Percentiles rank a stretch among this genome's conserved stretches.
Conservation (phyloP, 2,113 vertebrate species). For the Pseudopipra pipra region DNA sequence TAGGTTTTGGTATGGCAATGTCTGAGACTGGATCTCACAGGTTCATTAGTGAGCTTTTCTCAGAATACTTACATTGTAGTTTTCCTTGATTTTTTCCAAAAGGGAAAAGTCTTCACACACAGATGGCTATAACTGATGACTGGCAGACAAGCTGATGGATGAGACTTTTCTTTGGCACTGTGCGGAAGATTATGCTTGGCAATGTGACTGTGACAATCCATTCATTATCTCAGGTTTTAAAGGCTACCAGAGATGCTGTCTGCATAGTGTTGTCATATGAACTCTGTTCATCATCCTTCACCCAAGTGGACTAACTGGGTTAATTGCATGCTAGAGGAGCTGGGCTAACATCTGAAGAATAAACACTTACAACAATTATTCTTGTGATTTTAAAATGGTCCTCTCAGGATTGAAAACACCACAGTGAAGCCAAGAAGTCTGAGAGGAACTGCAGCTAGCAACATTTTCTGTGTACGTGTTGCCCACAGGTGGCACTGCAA, state of each 20-base stretch:
- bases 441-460: not conserved
- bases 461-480: not conserved
- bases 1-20: not conserved
- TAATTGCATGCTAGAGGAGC: conserved; percentile 29
- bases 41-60: conserved; percentile 21
- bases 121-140: conserved; percentile 53
- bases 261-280: not conserved
- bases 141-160: conserved; percentile 64
- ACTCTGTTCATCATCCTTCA: not conserved
- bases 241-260: conserved; percentile 5
- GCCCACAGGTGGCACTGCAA: not conserved
- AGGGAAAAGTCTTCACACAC: conserved; percentile 35
- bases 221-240: conserved; percentile 50
- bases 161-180: conserved; percentile 23
- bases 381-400: not conserved
- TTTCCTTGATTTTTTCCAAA: conserved; percentile 52
- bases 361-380: conserved; percentile 33
- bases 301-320: not conserved
- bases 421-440: not conserved
- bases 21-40: conserved; percentile 8
- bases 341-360: conserved; percentile 20
- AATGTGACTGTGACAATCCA: conserved; percentile 6
- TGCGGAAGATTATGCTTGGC: not conserved
- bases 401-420: not conserved
- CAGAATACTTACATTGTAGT: conserved; percentile 12